Base-by-base conservation (phyloP, 2,113 vertebrate genomes). In the Regulus satrapa region DNA sequence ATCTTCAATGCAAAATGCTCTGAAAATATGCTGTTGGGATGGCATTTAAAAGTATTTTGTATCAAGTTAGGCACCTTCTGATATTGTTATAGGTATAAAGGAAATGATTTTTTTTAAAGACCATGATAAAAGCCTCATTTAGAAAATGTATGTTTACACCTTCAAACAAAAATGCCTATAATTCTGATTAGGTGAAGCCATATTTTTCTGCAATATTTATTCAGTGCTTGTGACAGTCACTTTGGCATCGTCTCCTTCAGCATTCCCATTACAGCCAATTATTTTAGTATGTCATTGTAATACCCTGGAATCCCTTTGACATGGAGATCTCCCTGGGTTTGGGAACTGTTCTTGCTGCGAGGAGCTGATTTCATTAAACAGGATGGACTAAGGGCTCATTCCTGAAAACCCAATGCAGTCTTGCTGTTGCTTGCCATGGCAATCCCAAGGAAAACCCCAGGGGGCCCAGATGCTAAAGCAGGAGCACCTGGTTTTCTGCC, bases 391-490 rank as follows among this genome's bases (percentile, higher is more conserved):
- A 93, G 6, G 6, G 9, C 59, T 95, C 18, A 20, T 26, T n/a
- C 45, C 56, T 74, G 51, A 45, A 86, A 91, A 67, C 5, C 12
- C n/a, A 24, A 0, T 0, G 5, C 17, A 59, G n/a, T 5, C 43
- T 66, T 56, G 31, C 31, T 66, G 26, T 40, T 11, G 0, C 0
- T 1, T 59, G 20, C 26, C 6, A 1, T 8, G 8, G 36, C 28
- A 79, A 66, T 54, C 52, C 40, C 5, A 0, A 76, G 52, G 34
- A 63, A n/a, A 85, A 34, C 18, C 12, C 49, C 0, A 0, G 9
- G n/a, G 20, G 40, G 23, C 18, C 14, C 68, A 28, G 63, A 10
- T 2, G 0, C 13, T 14, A 21, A 49, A 55, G 32, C 48, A 38
- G 32, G 40, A 40, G 2, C 4, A 4, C 17, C 19, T 55, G 32